phyloP scores from a whole-genome alignment of 2,888 invertebrate species.

The Nasonia oneida region DNA sequence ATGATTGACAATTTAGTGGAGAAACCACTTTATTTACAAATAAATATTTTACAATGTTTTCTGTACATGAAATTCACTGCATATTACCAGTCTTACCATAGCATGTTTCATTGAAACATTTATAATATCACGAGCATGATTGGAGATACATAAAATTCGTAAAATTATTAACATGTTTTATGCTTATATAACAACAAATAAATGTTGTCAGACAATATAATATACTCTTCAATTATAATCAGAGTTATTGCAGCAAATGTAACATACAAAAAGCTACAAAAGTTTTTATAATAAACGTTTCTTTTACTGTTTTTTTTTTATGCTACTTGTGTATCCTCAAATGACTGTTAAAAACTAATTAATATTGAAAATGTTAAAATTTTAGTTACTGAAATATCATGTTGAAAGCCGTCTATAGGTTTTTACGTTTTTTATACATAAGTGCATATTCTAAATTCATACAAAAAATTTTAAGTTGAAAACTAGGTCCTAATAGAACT shows the following conservation, averaged over 20 bases:
- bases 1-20: constrained; percentile 8
- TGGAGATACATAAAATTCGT: constrained; percentile 30
- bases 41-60: constrained; percentile 64
- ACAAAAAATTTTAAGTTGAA: not conserved
- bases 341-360: not conserved
- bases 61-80: constrained; percentile 58
- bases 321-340: constrained; percentile 12
- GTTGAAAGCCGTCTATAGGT: not conserved
- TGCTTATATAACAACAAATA: not conserved
- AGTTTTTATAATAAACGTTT: constrained; percentile 42
- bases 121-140: constrained; percentile 40
- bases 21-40: constrained; percentile 60
- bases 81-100: constrained; percentile 56
- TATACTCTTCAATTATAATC: constrained; percentile 15
- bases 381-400: not conserved
- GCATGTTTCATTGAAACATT: constrained; percentile 57
- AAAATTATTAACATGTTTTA: constrained; percentile 18
- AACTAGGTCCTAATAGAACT: not conserved
- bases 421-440: not conserved
- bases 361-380: not conserved
- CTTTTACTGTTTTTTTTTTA: constrained; percentile 1
- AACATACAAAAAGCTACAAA: constrained; percentile 56
- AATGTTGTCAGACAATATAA: not conserved
- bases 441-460: not conserved
- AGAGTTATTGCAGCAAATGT: constrained; percentile 21